These are phyloP conservation scores for Discoglossus pictus DNA, from an alignment of 2,797 vertebrate genomes.

Conservation along the genomic window DNA sequence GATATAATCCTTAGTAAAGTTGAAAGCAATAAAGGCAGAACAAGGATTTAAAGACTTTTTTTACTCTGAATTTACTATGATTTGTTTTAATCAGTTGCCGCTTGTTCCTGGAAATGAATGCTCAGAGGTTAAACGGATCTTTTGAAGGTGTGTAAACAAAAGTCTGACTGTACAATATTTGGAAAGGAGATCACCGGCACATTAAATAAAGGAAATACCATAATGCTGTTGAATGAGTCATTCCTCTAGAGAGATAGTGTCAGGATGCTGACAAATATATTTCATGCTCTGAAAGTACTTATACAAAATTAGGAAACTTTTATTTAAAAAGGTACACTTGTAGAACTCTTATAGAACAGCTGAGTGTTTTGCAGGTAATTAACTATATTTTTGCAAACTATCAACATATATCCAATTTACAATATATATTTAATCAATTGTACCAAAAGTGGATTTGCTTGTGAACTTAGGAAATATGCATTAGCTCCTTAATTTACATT, in stretches of 20 bases:
- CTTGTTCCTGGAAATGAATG: conserved; percentile 9
- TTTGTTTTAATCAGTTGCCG: conserved; percentile 6
- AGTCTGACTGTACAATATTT: conserved; percentile 40
- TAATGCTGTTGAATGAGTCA: conserved; percentile 43
- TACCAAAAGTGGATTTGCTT: too few species aligned
- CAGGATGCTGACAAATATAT: conserved; percentile 24
- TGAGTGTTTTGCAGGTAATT: too few species aligned
- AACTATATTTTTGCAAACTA: too few species aligned
- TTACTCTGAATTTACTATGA: too few species aligned
- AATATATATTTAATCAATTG: too few species aligned
- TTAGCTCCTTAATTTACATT: too few species aligned
- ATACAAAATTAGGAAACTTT: background rate
- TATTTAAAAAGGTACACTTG: background rate
- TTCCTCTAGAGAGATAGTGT: conserved; percentile 32
- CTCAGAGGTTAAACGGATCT: conserved; percentile 38
- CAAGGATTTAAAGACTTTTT: too few species aligned
- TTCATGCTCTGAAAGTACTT: conserved; percentile 11
- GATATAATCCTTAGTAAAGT: too few species aligned
- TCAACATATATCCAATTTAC: too few species aligned
- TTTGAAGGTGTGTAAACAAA: conserved; percentile 33
- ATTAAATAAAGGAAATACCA: conserved; percentile 35
- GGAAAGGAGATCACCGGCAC: conserved; percentile 27
- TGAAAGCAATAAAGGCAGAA: too few species aligned
- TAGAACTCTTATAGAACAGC: conserved; percentile 15
- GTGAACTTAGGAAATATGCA: too few species aligned